A percentile compares a stretch with the other conserved stretches of the same genome.
Evolutionary conservation across 2,797 vertebrate genomes (phyloP).

Genomic region (Fratercula arctica): DNA sequence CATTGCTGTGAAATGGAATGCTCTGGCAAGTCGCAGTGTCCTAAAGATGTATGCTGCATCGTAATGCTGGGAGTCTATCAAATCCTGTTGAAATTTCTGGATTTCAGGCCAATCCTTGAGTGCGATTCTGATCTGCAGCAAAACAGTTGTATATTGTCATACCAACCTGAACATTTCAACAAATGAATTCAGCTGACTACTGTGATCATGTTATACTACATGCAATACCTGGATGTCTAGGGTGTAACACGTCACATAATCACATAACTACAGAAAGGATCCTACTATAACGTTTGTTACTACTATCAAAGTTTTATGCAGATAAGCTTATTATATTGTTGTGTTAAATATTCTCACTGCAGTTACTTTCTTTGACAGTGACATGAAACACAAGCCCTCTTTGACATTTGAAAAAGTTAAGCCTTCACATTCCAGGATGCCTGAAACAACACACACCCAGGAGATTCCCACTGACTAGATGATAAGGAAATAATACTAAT

Average conservation of each 20-base stretch:
- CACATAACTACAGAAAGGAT: background rate
- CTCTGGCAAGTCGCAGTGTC: constrained; percentile 82
- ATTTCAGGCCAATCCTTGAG: constrained; percentile 91
- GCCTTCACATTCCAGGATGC: background rate
- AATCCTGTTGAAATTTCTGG: constrained; percentile 85
- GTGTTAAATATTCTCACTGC: background rate
- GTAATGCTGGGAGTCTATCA: constrained; percentile 84
- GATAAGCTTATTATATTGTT: background rate
- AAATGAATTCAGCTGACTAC: background rate
- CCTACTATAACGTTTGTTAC: background rate
- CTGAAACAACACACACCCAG: background rate
- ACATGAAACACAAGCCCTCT: background rate
- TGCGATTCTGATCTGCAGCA: constrained; percentile 82
- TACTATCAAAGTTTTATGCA: background rate
- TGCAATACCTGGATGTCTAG: background rate
- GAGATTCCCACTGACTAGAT: background rate
- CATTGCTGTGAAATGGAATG: constrained; percentile 91
- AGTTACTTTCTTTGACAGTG: background rate
- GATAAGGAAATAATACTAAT: background rate
- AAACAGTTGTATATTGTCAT: background rate
- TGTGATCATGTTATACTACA: background rate
- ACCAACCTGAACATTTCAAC: background rate
- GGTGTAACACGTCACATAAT: background rate
- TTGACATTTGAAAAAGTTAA: background rate
- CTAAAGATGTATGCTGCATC: constrained; percentile 86